Base-by-base conservation (phyloP, 1,140 invertebrate genomes). In the Pectinophora gossypiella region DNA sequence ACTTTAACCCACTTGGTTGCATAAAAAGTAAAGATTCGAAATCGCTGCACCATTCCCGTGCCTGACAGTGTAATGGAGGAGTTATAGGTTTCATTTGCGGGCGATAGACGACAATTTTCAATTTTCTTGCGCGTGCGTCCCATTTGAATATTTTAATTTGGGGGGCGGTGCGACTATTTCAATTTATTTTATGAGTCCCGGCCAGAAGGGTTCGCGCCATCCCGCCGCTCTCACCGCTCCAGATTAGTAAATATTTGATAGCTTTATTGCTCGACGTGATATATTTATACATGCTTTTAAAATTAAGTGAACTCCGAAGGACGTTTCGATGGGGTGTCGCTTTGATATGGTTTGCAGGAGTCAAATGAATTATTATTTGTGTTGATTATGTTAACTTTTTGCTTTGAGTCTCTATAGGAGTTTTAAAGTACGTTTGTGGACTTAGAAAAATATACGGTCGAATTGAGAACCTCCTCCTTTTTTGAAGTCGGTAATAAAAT, bases 111-210 rank as follows among this genome's bases (percentile, higher is more conserved):
- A 86, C 83, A 86, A 86, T 86, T 85, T 86, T 86, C 83, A 86
- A 86, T 86, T 86, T 86, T 86, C 83, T 86, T 86, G 78, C 81
- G 83, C 83, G 83, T 86, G 83, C 83, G 81, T 85, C 81, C 83
- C 83, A 86, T 86, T 86, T 86, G 83, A 86, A 86, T 86, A 86
- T 86, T 86, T 86, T 86, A 86, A 86, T 86, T 86, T 85, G 75
- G 83, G 81, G 81, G 81, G 83, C 76, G 83, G 80, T 73, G 74
- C 74, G 83, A 86, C 81, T 85, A 86, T 86, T 86, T 86, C 83
- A 86, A 86, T 86, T 86, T 86, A 86, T 86, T 86, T 86, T 86
- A 86, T 86, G 83, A 86, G 76, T 54, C 69, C 65, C 66, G 65
- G 58, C 62, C 81, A 77, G 75, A 80, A 83, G 79, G 79, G 76